Evolutionary conservation across 2,113 vertebrate species (phyloP).

Genomic region (Chaenogobius annularis): DNA sequence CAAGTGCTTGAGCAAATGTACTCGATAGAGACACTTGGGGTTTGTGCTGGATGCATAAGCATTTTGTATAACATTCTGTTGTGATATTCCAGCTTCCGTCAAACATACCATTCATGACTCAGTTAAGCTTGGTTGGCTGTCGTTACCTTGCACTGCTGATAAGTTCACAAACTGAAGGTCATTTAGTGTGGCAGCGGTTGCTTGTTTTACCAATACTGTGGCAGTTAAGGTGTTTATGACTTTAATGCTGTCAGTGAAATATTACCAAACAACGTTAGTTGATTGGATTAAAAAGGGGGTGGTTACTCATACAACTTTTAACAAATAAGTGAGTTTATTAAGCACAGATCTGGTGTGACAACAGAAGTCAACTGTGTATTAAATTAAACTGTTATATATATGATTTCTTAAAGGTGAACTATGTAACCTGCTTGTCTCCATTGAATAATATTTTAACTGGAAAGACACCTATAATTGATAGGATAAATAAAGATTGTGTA

Average conservation of each 20-base stretch:
- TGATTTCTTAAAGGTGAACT: no score
- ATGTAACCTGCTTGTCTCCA: no score
- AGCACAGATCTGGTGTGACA: no score
- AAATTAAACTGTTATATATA: no score
- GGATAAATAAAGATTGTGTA: no score
- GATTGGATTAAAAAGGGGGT: no score
- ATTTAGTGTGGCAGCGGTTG: neutral
- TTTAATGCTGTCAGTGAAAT: neutral
- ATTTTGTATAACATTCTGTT: neutral
- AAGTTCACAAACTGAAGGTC: neutral
- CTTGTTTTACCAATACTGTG: neutral
- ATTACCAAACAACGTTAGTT: no score
- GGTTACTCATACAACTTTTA: no score
- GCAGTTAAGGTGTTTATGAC: neutral
- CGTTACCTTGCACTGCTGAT: neutral
- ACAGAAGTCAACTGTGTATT: no score
- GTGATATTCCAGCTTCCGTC: neutral
- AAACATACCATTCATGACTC: neutral
- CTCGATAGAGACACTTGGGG: neutral
- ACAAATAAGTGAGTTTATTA: no score
- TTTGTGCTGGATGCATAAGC: neutral
- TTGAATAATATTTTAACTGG: no score
- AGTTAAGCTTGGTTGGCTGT: neutral
- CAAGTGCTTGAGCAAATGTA: neutral
- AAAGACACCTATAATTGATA: no score